Evolutionary conservation across 2,113 vertebrate genomes (phyloP).

Genomic region (Pomatorhinus ruficollis): DNA sequence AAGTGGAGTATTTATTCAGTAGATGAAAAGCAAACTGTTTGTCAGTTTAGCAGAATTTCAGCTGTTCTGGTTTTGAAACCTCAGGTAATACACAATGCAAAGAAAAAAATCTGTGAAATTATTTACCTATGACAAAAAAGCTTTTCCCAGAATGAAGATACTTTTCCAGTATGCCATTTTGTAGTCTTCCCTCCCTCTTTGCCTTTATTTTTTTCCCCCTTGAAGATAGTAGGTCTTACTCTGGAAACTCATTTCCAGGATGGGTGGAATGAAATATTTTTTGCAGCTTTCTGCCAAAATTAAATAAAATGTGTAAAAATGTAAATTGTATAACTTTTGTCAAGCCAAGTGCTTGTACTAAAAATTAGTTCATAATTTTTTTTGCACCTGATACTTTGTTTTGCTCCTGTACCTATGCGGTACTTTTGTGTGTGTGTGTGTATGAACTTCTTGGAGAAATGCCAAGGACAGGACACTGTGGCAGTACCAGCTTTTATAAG

Average conservation of each 20-base stretch:
- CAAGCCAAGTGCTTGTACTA: background rate
- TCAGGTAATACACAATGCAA: background rate
- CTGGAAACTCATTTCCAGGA: background rate
- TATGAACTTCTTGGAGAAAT: background rate
- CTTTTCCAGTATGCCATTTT: background rate
- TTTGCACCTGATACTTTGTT: background rate
- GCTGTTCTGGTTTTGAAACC: background rate
- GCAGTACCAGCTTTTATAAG: background rate
- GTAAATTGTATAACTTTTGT: background rate
- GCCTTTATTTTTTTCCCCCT: accelerated
- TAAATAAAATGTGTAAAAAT: background rate
- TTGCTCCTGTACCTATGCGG: background rate
- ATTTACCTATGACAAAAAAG: background rate
- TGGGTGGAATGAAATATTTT: background rate
- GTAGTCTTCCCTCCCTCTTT: background rate
- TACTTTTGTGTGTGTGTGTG: background rate
- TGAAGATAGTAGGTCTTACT: background rate
- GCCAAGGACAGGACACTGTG: background rate
- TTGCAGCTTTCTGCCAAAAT: background rate
- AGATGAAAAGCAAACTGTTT: background rate
- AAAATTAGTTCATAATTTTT: background rate
- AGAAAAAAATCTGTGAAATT: background rate
- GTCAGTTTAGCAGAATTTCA: background rate
- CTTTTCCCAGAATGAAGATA: background rate
- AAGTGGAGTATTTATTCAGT: background rate